phyloP scores from a whole-genome alignment of 2,888 invertebrate genomes.

The Eupeodes luniger region DNA sequence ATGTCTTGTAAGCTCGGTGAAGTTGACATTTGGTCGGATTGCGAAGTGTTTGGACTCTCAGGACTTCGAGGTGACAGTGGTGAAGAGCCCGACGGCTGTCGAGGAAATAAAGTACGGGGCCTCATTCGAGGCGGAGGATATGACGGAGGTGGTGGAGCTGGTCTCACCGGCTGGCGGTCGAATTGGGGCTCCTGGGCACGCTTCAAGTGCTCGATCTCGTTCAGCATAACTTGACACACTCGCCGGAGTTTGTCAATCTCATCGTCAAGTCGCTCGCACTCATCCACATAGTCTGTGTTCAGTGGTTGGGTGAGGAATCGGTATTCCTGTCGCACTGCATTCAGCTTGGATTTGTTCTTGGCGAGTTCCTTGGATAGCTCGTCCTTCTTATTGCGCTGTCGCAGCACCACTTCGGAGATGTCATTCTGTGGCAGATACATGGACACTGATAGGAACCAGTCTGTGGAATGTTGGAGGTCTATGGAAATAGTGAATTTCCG shows the following conservation, averaged over 20 bases:
- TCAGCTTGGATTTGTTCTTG: slow-evolving; percentile 56
- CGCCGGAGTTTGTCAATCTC: slow-evolving; percentile 57
- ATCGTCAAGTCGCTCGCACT: slow-evolving; percentile 54
- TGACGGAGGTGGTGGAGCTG: slow-evolving; percentile 66
- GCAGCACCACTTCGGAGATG: slow-evolving; percentile 56
- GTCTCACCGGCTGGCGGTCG: slow-evolving; percentile 55
- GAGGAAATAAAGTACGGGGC: slow-evolving; percentile 40
- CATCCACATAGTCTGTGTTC: slow-evolving; percentile 47
- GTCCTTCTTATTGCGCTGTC: slow-evolving; percentile 48
- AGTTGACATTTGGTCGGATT: not conserved
- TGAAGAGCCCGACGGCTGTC: not conserved
- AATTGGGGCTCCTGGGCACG: slow-evolving; percentile 2
- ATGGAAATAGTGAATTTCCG: slow-evolving; percentile 64
- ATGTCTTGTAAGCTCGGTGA: not conserved
- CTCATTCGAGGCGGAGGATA: slow-evolving; percentile 43
- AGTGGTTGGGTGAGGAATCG: slow-evolving; percentile 43
- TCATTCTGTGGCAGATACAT: slow-evolving; percentile 67
- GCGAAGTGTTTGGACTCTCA: slow-evolving; percentile 33
- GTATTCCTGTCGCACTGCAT: slow-evolving; percentile 38
- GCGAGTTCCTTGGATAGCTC: slow-evolving; percentile 41
- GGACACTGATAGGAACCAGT: slow-evolving; percentile 42
- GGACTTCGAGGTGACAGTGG: slow-evolving; percentile 24
- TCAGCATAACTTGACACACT: slow-evolving; percentile 49
- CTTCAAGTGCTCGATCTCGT: slow-evolving; percentile 59
- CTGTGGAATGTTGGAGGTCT: slow-evolving; percentile 63